These are phyloP conservation scores for Ceratitis capitata DNA, from an alignment of 1,140 invertebrate genomes.

Conservation along the genomic window DNA sequence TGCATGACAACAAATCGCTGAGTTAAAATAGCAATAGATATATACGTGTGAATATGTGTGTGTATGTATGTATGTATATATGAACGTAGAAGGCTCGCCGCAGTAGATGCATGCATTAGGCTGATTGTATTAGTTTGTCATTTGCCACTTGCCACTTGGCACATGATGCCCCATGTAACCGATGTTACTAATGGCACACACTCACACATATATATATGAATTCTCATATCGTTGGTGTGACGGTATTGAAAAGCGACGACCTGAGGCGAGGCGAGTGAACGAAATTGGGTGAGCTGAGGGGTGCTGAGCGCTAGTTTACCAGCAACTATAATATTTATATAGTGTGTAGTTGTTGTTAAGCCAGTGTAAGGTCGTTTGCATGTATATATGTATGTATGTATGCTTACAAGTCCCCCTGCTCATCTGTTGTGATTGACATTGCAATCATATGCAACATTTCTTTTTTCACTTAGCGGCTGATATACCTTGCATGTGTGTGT, in stretches of 20 bases:
- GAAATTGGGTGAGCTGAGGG: not conserved
- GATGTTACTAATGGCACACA: not conserved
- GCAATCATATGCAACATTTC: conserved; percentile 40
- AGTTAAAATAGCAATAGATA: too few relatives aligned
- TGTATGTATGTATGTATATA: too few relatives aligned
- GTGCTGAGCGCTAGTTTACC: not conserved
- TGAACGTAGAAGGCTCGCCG: not conserved
- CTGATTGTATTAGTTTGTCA: conserved; percentile 44
- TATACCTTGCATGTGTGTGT: not conserved
- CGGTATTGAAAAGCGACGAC: not conserved
- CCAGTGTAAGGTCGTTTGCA: not conserved
- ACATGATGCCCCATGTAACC: conserved; percentile 17
- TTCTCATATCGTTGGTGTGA: not conserved
- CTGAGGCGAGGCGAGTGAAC: not conserved
- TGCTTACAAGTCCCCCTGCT: not conserved
- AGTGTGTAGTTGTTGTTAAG: not conserved
- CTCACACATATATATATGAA: not conserved
- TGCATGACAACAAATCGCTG: not conserved
- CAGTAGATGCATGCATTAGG: conserved; percentile 39
- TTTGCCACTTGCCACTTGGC: not conserved
- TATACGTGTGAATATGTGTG: too few relatives aligned
- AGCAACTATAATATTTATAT: not conserved
- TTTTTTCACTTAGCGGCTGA: not conserved
- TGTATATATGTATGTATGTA: not conserved
- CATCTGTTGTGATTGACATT: conserved; percentile 47